A percentile compares a stretch with the other conserved stretches of the same genome.
Evolutionary conservation across 2,888 invertebrate species (phyloP).

Genomic region (Linnaemya tessellans): DNA sequence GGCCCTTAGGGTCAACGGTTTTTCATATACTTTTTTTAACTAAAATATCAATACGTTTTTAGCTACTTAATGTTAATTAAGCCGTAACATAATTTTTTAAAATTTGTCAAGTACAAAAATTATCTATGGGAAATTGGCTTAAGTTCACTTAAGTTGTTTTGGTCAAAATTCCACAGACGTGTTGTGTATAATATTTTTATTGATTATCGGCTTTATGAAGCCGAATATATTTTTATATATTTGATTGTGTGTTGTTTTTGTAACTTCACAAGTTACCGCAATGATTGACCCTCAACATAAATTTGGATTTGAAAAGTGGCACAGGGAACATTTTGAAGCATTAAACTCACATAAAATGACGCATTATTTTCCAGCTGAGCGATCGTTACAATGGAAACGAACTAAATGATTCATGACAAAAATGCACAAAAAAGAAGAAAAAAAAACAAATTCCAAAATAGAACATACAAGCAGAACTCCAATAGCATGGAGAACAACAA

Average conservation of each 20-base stretch:
- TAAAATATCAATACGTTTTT: too few relatives aligned
- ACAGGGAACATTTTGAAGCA: slow-evolving; percentile 20
- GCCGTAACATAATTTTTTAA: too few relatives aligned
- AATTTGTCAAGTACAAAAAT: too few relatives aligned
- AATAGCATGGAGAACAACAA: slow-evolving; percentile 30
- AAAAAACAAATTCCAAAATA: slow-evolving; percentile 11
- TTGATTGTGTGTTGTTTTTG: too few relatives aligned
- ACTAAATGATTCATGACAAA: slow-evolving; percentile 56
- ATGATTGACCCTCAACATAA: slow-evolving; percentile 10
- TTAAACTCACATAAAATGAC: slow-evolving; percentile 48
- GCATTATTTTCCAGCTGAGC: slow-evolving; percentile 59
- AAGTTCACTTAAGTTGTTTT: too few relatives aligned
- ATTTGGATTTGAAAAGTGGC: slow-evolving; percentile 31
- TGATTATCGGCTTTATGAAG: not conserved
- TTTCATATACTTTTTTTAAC: too few relatives aligned
- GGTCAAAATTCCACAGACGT: too few relatives aligned
- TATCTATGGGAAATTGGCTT: too few relatives aligned
- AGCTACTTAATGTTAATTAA: too few relatives aligned
- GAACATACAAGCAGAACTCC: slow-evolving; percentile 34
- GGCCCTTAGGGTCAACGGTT: too few relatives aligned
- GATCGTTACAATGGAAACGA: slow-evolving; percentile 30
- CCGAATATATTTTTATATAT: not conserved
- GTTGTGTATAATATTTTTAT: not conserved
- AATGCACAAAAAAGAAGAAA: slow-evolving; percentile 3
- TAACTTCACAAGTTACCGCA: slow-evolving; percentile 10